Evolutionary conservation across 2,113 vertebrate species (phyloP), one percentile per base, ranked within the genome.

Genomic region (Gymnobelideus leadbeateri): DNA sequence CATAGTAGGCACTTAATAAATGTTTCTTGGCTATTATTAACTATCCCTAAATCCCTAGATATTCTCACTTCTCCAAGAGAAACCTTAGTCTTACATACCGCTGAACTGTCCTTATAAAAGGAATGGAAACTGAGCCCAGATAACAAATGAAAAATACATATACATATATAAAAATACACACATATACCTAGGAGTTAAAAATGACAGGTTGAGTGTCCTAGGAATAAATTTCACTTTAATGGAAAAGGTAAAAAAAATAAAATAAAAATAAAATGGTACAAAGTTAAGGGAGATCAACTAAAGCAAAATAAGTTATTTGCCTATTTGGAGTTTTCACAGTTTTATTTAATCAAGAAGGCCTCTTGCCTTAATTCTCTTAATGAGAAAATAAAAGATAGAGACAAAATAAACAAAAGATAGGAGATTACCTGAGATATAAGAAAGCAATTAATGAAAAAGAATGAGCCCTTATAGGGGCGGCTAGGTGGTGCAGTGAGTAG

Each of bases 321-420:
- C 51, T 11, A 91, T 9, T 2, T 84, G 37, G 31, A 14, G 92
- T 90, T 92, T 92, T 95, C 7, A 54, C 0, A 51, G 94, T 54
- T 89, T 92, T 77, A 90, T 94, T 54, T 89, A 50, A 1, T n/a
- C 55, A 93, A n/a, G 26, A 84, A 14, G 8, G 0, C 91, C 49
- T 94, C 94, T 91, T 93, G 77, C 51, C 89, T 93, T 94, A 94
- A 90, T 21, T 92, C 84, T 95, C 94, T 57, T 89, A 77, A 77
- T 21, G 23, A 51, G 54, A 96, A 97, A 51, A 51, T 96, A 97
- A 51, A 51, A 68, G 12, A 68, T 68, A 37, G 23, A 37, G 0
- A 16, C 43, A 96, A 92, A 95, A 91, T 61, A 93, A 51, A 95
- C 9, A 95, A 31, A 90, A 91, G 61, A 43, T 54, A 97, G 94